phyloP scores from a whole-genome alignment of 53 echinoderm and acorn worm species.

The Apostichopus leukothele region DNA sequence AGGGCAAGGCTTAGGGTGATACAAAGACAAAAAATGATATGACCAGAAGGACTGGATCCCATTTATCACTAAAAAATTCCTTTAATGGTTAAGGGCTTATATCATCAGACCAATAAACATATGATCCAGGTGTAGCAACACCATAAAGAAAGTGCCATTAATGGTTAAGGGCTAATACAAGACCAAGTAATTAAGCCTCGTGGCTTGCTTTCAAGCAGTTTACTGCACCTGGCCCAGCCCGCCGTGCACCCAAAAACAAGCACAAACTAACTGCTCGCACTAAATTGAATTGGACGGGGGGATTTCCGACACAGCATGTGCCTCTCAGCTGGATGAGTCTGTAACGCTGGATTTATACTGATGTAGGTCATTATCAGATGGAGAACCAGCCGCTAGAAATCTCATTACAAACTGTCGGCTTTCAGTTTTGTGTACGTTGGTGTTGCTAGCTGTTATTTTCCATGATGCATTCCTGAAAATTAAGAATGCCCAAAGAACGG shows the following conservation, averaged over 20 bases:
- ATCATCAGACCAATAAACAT: too few relatives aligned
- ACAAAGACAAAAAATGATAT: too few relatives aligned
- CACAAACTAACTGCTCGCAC: not conserved
- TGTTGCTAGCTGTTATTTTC: constrained; percentile 14
- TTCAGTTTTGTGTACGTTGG: not conserved
- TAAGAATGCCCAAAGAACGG: not conserved
- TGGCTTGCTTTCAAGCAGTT: not conserved
- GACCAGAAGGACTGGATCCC: too few relatives aligned
- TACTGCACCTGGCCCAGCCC: not conserved
- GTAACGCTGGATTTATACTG: not conserved
- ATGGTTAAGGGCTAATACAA: too few relatives aligned
- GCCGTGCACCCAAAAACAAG: not conserved
- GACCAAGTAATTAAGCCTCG: too few relatives aligned
- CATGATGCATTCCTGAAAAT: not conserved
- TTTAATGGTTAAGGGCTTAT: too few relatives aligned
- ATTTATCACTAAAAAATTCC: too few relatives aligned
- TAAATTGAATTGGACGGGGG: constrained; percentile 24
- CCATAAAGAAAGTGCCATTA: too few relatives aligned
- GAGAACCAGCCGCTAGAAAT: not conserved
- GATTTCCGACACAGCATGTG: constrained; percentile 35
- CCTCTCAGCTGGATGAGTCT: not conserved
- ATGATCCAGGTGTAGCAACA: too few relatives aligned
- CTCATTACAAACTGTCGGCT: constrained; percentile 4
- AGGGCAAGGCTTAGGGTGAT: too few relatives aligned
- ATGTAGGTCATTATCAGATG: constrained; percentile 22